Conservation (phyloP, 64 coral and sea anemone species). For the Hydrozoanthus tunicans region DNA sequence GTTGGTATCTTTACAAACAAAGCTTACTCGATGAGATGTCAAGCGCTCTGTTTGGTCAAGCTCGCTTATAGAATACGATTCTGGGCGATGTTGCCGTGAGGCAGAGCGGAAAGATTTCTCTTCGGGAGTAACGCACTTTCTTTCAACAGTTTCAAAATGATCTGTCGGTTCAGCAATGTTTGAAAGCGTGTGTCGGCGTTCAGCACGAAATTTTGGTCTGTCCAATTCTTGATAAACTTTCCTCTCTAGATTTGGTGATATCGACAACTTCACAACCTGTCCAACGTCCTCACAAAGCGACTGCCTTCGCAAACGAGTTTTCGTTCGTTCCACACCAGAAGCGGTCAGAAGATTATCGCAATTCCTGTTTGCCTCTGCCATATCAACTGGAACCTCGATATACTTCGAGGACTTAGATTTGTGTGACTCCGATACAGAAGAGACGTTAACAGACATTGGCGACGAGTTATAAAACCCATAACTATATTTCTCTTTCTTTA, state of each 20-base stretch:
- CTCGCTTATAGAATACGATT: background rate
- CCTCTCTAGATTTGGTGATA: background rate
- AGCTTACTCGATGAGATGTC: background rate
- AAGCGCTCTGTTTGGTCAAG: background rate
- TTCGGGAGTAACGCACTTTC: background rate
- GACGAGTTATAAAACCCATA: background rate
- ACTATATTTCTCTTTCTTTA: constrained; percentile 43
- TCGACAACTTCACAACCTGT: constrained; percentile 4
- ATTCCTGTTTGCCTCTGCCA: background rate
- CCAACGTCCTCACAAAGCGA: background rate
- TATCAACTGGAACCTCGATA: constrained; percentile 13
- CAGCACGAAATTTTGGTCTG: background rate
- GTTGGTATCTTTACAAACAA: background rate
- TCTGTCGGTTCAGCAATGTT: background rate
- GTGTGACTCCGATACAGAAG: background rate
- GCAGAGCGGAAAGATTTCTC: background rate
- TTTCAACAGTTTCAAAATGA: background rate
- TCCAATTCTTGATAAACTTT: background rate
- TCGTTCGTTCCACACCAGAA: constrained; percentile 15
- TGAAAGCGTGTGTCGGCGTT: background rate
- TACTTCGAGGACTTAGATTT: background rate
- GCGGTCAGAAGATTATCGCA: constrained; percentile 28
- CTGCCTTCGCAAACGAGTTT: background rate
- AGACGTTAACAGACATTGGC: background rate
- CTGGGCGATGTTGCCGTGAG: background rate